These are phyloP conservation scores for Pteronura brasiliensis DNA, from an alignment of 2,113 vertebrate genomes.

Conservation along the genomic window DNA sequence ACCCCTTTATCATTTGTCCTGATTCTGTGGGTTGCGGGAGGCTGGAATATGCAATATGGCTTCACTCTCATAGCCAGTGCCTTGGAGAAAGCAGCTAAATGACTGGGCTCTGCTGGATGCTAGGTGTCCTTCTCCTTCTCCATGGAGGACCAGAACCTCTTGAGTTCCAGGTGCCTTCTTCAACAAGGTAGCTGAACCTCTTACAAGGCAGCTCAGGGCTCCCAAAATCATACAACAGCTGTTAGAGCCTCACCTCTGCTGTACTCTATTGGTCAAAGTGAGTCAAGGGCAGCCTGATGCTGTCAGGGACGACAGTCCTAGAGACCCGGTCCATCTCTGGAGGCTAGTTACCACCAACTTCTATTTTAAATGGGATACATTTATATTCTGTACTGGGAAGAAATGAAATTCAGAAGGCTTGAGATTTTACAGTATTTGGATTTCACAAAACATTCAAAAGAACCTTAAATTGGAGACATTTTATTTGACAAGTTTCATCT, in stretches of 20 bases:
- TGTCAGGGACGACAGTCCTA: too few relatives aligned
- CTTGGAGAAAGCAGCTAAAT: background rate
- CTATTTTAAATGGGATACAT: background rate
- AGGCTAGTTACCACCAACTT: background rate
- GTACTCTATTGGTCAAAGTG: background rate
- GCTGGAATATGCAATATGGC: background rate
- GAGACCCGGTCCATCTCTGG: background rate
- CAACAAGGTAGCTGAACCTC: background rate
- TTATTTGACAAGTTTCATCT: background rate
- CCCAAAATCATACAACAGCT: background rate
- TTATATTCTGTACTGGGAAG: background rate
- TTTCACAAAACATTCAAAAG: background rate
- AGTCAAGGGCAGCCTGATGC: background rate
- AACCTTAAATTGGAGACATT: background rate
- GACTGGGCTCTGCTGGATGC: background rate
- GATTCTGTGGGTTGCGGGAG: background rate
- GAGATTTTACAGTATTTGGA: background rate
- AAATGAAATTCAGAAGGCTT: background rate
- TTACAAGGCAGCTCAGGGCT: background rate
- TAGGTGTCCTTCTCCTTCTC: background rate
- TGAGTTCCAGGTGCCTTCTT: background rate
- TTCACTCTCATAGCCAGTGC: background rate
- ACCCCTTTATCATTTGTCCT: background rate
- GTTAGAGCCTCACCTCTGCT: background rate
- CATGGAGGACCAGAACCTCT: too few relatives aligned